Percentiles rank a stretch among this genome's conserved stretches.
phyloP scores from a whole-genome alignment of 2,888 invertebrate genomes.

The Orchesella flavescens region DNA sequence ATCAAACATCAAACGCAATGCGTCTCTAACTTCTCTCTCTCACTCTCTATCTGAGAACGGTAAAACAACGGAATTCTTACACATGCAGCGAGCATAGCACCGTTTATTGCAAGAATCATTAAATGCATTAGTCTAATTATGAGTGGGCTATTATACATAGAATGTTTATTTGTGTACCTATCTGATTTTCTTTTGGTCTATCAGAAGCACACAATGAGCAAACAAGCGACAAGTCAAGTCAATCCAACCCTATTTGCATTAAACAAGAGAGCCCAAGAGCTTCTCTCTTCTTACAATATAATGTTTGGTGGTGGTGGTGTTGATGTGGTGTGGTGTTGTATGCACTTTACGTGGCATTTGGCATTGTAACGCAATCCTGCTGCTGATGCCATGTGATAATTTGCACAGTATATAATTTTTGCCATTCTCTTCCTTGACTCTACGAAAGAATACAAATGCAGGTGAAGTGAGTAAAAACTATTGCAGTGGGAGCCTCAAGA shows the following conservation, averaged over 20 bases:
- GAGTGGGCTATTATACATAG: not conserved
- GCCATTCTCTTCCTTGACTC: constrained; percentile 54
- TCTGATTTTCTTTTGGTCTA: too few relatives aligned
- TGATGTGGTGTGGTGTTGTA: not conserved
- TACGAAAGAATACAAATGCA: constrained; percentile 21
- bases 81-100: not conserved
- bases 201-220: not conserved
- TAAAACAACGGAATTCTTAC: constrained; percentile 4
- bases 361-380: constrained; percentile 21
- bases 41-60: not conserved
- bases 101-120: not conserved
- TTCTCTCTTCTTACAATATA: constrained; percentile 28
- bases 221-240: constrained; percentile 10
- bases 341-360: constrained; percentile 8
- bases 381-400: constrained; percentile 19
- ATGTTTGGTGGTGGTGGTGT: not conserved
- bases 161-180: too few relatives aligned
- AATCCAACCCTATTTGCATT: not conserved
- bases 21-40: too few relatives aligned
- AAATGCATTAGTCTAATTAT: constrained; percentile 28
- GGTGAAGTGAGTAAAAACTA: constrained; percentile 23
- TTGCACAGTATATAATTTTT: constrained; percentile 25
- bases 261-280: not conserved
- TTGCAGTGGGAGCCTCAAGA: constrained; percentile 40
- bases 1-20: not conserved